phyloP scores from a whole-genome alignment of 2,888 invertebrate species.

The Agapetus fuscipes region DNA sequence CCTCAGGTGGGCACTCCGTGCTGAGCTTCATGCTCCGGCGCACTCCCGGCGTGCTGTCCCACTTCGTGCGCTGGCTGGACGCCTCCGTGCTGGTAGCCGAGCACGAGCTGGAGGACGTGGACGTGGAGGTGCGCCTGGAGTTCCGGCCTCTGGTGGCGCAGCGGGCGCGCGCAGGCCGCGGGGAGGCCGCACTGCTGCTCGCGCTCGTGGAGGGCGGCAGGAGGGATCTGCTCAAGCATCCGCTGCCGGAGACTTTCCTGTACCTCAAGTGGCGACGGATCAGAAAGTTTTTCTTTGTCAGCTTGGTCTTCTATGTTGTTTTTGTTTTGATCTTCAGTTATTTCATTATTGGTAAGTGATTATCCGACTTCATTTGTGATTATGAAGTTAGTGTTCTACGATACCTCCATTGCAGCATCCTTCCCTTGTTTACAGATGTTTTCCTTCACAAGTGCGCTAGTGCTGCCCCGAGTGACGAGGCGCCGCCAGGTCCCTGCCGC shows the following conservation, averaged over 20 bases:
- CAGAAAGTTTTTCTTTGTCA: conserved; percentile 70
- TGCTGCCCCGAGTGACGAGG: no score
- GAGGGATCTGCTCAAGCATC: conserved; percentile 70
- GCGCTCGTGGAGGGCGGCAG: conserved; percentile 70
- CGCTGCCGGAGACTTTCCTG: conserved; percentile 75
- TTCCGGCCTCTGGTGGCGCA: conserved; percentile 45
- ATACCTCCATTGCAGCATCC: not conserved
- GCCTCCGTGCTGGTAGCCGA: conserved; percentile 69
- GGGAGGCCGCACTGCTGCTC: conserved; percentile 60
- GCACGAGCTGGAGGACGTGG: conserved; percentile 77
- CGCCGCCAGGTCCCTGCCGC: conserved; percentile 31
- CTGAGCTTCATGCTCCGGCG: conserved; percentile 74
- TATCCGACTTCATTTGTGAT: no score
- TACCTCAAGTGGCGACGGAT: conserved; percentile 77
- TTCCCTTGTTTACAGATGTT: conserved; percentile 38
- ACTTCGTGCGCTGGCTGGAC: conserved; percentile 60
- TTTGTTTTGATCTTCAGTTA: conserved; percentile 67
- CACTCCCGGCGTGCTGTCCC: conserved; percentile 72
- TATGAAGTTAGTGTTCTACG: not conserved
- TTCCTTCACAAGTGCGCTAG: conserved; percentile 40
- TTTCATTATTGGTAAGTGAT: conserved; percentile 52
- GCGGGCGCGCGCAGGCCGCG: conserved; percentile 51
- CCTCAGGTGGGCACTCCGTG: conserved; percentile 72
- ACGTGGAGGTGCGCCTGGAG: conserved; percentile 52
- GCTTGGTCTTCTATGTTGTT: conserved; percentile 65